phyloP scores from a whole-genome alignment of 2,888 invertebrate genomes.

The Plagiodera versicolora region DNA sequence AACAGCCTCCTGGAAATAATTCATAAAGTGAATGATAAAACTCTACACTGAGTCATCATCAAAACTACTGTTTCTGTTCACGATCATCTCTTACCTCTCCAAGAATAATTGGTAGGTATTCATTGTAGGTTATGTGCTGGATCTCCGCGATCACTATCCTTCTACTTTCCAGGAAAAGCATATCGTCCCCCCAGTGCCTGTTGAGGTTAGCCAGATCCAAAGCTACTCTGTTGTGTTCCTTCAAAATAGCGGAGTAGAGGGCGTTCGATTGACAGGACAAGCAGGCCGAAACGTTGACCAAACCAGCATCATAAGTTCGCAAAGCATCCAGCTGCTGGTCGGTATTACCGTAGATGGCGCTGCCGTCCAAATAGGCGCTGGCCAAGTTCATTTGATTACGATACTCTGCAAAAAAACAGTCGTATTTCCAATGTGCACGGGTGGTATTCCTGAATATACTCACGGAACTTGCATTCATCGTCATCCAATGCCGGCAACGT shows the following conservation, averaged over 20 bases:
- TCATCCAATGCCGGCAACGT: constrained; percentile 68
- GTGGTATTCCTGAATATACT: constrained; percentile 36
- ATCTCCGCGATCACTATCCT: constrained; percentile 76
- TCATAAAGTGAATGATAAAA: not conserved
- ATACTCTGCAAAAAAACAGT: constrained; percentile 55
- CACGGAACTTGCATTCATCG: constrained; percentile 66
- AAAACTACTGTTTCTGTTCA: no score
- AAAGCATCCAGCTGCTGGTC: constrained; percentile 70
- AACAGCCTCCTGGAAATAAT: constrained; percentile 60
- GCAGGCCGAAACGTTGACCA: constrained; percentile 69
- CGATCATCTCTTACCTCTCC: constrained; percentile 71
- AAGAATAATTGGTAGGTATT: constrained; percentile 77
- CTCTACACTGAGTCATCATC: no score
- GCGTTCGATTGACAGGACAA: constrained; percentile 69
- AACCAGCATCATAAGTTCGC: constrained; percentile 71
- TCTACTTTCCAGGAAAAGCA: constrained; percentile 73
- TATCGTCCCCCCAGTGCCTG: constrained; percentile 78
- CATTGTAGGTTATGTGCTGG: constrained; percentile 83
- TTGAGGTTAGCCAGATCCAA: constrained; percentile 70
- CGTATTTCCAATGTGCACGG: no score
- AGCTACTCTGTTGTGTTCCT: constrained; percentile 81
- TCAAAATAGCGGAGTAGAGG: constrained; percentile 70
- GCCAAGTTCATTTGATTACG: constrained; percentile 86
- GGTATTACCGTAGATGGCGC: constrained; percentile 78
- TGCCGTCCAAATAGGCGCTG: constrained; percentile 81